Percentiles rank a stretch among this genome's conserved stretches.
These are phyloP conservation scores for Dinomys branickii DNA, from an alignment of 2,113 vertebrate species.

Conservation along the genomic window DNA sequence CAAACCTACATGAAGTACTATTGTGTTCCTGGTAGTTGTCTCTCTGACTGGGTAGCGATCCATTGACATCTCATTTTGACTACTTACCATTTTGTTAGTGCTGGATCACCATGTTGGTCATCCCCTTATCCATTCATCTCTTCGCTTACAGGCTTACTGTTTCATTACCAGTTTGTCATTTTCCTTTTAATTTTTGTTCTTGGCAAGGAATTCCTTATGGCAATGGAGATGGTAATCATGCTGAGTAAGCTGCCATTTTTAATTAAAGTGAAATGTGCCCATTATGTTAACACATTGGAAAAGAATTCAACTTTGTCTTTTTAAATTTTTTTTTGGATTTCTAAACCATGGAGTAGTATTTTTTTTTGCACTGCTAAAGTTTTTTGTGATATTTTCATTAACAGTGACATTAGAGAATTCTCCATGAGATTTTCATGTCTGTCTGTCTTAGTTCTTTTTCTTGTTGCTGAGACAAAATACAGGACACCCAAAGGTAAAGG, in stretches of 20 bases:
- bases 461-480: background rate
- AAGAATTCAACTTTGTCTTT: background rate
- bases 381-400: background rate
- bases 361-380: background rate
- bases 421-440: background rate
- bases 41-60: background rate
- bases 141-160: too few species aligned
- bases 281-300: background rate
- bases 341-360: background rate
- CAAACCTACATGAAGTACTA: background rate
- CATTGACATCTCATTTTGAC: fast-evolving
- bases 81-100: too few species aligned
- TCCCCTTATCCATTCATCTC: too few species aligned
- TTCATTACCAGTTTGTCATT: background rate
- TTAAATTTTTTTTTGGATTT: background rate
- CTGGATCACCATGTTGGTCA: too few species aligned
- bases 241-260: background rate
- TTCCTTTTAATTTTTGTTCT: background rate
- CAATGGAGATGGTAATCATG: background rate
- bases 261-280: background rate
- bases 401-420: background rate
- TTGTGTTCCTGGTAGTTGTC: fast-evolving
- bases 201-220: background rate
- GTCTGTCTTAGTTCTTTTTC: background rate
- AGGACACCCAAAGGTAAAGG: background rate